Percentiles rank a stretch among this genome's conserved stretches.
Evolutionary conservation across 1,140 invertebrate species (phyloP).

Genomic region (Hypsibius dujardini): DNA sequence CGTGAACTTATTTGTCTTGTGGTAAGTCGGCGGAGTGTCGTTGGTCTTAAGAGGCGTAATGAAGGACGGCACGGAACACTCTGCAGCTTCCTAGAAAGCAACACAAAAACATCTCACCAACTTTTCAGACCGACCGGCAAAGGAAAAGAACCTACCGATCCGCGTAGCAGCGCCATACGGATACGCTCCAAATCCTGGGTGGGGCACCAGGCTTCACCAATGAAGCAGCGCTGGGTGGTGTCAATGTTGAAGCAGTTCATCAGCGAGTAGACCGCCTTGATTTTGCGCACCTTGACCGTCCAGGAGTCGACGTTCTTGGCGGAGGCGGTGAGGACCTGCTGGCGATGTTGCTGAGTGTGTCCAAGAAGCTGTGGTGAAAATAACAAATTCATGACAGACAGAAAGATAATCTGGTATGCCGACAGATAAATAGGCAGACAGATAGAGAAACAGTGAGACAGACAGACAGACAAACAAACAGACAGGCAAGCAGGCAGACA

Average conservation of each 20-base stretch:
- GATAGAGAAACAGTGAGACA: too few relatives aligned
- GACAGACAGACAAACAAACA: too few relatives aligned
- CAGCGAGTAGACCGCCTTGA: constrained; percentile 76
- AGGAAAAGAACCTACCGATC: background rate
- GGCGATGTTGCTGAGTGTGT: constrained; percentile 78
- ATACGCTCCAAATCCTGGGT: constrained; percentile 20
- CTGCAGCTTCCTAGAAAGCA: constrained; percentile 16
- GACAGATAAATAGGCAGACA: too few relatives aligned
- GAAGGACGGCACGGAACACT: constrained; percentile 21
- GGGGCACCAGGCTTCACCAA: constrained; percentile 25
- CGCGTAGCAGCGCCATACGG: background rate
- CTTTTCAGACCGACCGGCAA: too few relatives aligned
- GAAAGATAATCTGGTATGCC: too few relatives aligned
- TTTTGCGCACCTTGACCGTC: constrained; percentile 82
- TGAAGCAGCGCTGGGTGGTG: constrained; percentile 74
- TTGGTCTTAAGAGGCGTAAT: constrained; percentile 22
- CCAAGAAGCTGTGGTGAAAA: constrained; percentile 48
- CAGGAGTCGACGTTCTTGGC: constrained; percentile 81
- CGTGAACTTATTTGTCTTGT: constrained; percentile 49
- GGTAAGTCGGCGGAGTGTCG: constrained; percentile 16
- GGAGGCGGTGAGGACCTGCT: constrained; percentile 67
- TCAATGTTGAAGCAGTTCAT: constrained; percentile 81
- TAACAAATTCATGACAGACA: constrained; percentile 15
- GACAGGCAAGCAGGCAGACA: too few relatives aligned
- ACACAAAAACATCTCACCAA: too few relatives aligned